phyloP scores from a whole-genome alignment of 2,888 invertebrate species.

The Pocota personata region DNA sequence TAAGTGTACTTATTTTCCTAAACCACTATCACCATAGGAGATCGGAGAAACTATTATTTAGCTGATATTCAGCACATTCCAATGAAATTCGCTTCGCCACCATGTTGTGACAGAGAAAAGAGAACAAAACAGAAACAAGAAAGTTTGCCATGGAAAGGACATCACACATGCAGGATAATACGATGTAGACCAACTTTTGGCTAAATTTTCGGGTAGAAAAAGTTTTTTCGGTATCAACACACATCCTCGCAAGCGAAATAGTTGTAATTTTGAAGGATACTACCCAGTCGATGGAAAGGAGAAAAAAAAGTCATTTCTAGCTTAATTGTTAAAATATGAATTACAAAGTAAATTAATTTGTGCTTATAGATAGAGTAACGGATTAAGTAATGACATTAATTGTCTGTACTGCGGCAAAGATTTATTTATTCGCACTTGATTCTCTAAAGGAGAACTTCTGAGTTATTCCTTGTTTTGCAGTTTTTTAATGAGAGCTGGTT shows the following conservation, averaged over 20 bases:
- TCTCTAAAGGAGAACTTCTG: too few species aligned
- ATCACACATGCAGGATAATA: background rate
- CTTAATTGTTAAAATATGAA: background rate
- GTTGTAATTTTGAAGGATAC: background rate
- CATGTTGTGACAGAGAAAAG: background rate
- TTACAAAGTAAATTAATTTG: background rate
- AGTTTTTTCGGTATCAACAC: background rate
- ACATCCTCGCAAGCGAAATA: background rate
- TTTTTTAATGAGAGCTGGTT: too few species aligned
- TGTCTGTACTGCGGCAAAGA: too few species aligned
- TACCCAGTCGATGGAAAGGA: too few species aligned
- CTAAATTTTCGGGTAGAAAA: background rate
- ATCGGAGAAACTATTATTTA: constrained; percentile 29
- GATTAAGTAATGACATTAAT: background rate
- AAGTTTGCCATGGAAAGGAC: background rate
- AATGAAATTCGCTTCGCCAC: background rate
- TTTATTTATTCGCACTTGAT: too few species aligned
- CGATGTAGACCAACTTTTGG: background rate
- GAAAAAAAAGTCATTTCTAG: background rate
- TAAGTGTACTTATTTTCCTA: background rate
- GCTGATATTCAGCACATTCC: constrained; percentile 35
- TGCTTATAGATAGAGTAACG: background rate
- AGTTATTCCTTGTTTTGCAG: too few species aligned
- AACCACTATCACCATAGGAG: background rate
- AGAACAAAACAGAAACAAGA: background rate